phyloP scores from a whole-genome alignment of 2,888 invertebrate genomes.

The Ophonus ardosiacus region DNA sequence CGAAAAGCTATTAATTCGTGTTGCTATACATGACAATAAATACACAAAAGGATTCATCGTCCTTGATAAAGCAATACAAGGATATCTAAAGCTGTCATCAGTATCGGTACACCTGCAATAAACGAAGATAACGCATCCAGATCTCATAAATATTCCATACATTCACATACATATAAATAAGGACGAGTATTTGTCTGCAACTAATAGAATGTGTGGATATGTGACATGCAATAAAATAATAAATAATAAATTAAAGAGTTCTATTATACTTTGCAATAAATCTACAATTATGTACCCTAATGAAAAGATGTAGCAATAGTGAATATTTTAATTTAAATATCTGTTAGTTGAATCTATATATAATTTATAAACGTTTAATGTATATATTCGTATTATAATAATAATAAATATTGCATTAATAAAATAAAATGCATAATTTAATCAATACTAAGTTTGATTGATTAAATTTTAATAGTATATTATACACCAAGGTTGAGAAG shows the following conservation, averaged over 20 bases:
- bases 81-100: slow-evolving; percentile 31
- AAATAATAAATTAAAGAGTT: not conserved
- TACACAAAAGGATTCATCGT: not conserved
- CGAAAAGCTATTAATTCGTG: slow-evolving; percentile 2
- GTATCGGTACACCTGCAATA: slow-evolving; percentile 7
- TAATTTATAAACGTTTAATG: no score
- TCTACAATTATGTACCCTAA: no score
- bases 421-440: no score
- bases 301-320: no score
- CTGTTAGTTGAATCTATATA: no score
- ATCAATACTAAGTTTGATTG: no score
- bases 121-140: not conserved
- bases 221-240: not conserved
- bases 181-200: not conserved
- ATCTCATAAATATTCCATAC: slow-evolving; percentile 16
- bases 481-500: no score
- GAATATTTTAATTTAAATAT: no score
- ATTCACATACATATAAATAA: slow-evolving; percentile 9
- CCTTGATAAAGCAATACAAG: slow-evolving; percentile 16
- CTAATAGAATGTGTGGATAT: slow-evolving; percentile 1
- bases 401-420: no score
- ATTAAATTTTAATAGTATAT: no score
- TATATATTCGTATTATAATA: no score
- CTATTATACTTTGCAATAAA: no score
- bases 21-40: slow-evolving; percentile 7